Evolutionary conservation across 2,797 vertebrate species (phyloP).

Genomic region (Gymnothorax javanicus): DNA sequence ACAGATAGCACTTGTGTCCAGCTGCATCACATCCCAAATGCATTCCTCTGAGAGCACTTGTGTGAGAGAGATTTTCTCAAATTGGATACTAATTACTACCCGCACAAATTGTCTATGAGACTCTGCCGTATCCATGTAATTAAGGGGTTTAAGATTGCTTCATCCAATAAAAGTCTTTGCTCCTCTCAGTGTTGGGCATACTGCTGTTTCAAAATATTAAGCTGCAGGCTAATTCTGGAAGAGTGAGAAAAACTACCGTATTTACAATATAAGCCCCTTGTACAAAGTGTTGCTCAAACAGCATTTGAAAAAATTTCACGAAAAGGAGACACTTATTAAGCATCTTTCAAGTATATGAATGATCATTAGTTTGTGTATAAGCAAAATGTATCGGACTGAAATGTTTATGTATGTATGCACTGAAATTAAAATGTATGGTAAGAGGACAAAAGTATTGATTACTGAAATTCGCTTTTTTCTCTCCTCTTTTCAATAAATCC

Average conservation of each 20-base stretch:
- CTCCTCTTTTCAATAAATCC: neutral
- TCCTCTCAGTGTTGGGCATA: neutral
- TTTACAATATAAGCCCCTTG: neutral
- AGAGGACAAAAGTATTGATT: neutral
- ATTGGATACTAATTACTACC: neutral
- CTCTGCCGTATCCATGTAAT: neutral
- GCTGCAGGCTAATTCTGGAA: neutral
- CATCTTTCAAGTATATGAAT: neutral
- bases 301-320: neutral
- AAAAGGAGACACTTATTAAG: neutral
- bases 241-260: neutral
- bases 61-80: conserved; percentile 3
- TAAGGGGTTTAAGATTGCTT: neutral
- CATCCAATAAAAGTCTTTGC: neutral
- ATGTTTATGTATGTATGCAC: neutral
- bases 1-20: neutral
- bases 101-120: neutral
- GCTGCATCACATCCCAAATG: neutral
- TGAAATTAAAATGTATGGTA: neutral
- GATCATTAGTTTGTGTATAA: neutral
- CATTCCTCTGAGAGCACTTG: neutral
- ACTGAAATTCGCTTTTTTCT: neutral
- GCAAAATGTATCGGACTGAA: neutral
- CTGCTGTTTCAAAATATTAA: neutral
- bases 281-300: neutral